phyloP scores from a whole-genome alignment of 1,140 invertebrate species.

The Mercenaria mercenaria region DNA sequence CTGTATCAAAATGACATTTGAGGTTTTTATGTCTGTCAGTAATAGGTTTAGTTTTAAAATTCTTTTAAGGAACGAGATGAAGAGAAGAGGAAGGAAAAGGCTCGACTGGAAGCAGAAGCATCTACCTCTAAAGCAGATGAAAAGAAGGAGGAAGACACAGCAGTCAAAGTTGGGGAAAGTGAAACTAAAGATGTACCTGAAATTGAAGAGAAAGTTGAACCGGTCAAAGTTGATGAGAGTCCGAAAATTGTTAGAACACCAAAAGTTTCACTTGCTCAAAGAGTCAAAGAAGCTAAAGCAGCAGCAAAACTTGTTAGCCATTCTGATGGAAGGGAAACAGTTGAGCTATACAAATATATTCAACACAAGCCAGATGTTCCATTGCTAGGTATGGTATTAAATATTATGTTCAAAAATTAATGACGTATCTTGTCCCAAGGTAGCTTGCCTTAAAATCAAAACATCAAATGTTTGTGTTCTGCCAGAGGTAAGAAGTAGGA shows the following conservation, averaged over 20 bases:
- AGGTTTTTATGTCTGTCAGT: too few relatives aligned
- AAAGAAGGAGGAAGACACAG: background rate
- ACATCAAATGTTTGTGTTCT: too few relatives aligned
- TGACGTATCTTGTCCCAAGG: too few relatives aligned
- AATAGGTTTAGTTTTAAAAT: too few relatives aligned
- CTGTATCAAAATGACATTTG: too few relatives aligned
- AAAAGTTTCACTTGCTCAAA: background rate
- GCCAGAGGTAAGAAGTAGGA: too few relatives aligned
- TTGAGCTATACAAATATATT: conserved; percentile 39
- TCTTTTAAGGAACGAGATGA: background rate
- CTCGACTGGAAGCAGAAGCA: background rate
- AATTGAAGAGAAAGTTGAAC: background rate
- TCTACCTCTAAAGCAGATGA: background rate
- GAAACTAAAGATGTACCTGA: background rate
- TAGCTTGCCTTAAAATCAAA: too few relatives aligned
- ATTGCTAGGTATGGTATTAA: conserved; percentile 34
- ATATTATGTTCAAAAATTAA: too few relatives aligned
- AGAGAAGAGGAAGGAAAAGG: background rate
- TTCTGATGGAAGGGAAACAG: background rate
- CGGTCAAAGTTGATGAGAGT: background rate
- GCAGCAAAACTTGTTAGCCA: background rate
- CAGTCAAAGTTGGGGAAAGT: background rate
- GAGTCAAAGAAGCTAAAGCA: conserved; percentile 16
- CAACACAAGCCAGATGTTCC: conserved; percentile 39
- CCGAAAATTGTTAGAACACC: background rate